A percentile compares a stretch with the other conserved stretches of the same genome.
phyloP scores from a whole-genome alignment of 2,113 vertebrate species.

The Oxyura jamaicensis region DNA sequence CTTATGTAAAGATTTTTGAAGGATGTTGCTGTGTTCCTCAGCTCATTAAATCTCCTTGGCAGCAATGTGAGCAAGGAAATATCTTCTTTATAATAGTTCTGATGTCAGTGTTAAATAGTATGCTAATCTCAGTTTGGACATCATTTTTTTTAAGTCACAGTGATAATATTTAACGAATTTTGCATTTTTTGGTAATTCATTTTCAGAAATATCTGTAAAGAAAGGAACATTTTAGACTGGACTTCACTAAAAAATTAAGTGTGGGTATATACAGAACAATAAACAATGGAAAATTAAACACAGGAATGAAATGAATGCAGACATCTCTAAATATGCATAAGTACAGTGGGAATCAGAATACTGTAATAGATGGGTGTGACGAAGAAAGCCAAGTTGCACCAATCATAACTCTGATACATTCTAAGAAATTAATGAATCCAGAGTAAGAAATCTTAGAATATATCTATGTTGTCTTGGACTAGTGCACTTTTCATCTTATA shows the following conservation, averaged over 20 bases:
- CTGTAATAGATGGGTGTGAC: neutral
- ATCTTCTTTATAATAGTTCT: neutral
- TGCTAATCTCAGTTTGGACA: neutral
- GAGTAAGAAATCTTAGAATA: neutral
- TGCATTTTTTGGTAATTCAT: neutral
- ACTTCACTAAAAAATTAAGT: neutral
- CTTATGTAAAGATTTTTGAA: neutral
- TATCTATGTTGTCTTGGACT: neutral
- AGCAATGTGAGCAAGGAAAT: neutral
- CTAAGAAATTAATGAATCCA: neutral
- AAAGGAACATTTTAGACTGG: neutral
- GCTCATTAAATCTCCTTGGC: neutral
- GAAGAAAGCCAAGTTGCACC: neutral
- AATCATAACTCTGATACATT: neutral
- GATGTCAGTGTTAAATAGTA: neutral
- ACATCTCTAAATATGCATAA: neutral
- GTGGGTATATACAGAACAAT: neutral
- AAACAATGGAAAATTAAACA: neutral
- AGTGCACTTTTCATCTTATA: neutral
- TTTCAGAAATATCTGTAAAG: neutral
- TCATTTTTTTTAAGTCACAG: neutral
- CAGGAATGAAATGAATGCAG: neutral
- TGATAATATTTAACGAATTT: neutral
- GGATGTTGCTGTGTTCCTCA: neutral
- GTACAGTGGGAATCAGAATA: neutral